Percentiles rank a stretch among this genome's conserved stretches.
These are phyloP conservation scores for Stratiomys singularior DNA, from an alignment of 2,888 invertebrate genomes.

Conservation along the genomic window DNA sequence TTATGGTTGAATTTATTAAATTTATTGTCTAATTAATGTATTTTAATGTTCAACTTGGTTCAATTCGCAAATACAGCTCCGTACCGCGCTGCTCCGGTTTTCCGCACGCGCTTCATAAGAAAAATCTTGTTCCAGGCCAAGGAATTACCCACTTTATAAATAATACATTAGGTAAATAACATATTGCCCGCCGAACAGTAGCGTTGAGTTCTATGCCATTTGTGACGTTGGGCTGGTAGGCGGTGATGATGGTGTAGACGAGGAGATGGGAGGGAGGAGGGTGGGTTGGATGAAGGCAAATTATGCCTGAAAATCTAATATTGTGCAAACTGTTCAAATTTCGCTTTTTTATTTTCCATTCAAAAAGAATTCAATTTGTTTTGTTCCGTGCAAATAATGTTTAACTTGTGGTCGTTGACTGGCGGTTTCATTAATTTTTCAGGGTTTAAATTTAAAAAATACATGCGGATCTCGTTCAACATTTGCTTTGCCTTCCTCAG, in stretches of 20 bases:
- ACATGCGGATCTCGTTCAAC: neutral
- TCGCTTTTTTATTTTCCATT: neutral
- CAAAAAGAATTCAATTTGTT: conserved; percentile 6
- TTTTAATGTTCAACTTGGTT: too few species aligned
- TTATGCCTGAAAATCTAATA: neutral
- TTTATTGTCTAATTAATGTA: too few species aligned
- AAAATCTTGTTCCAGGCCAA: conserved; percentile 22
- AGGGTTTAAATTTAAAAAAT: too few species aligned
- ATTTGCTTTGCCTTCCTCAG: neutral
- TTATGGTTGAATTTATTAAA: too few species aligned
- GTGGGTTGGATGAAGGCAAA: neutral
- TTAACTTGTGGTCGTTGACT: neutral
- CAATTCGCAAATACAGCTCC: too few species aligned
- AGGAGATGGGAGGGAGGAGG: neutral
- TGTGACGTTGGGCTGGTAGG: neutral
- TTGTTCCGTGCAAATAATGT: neutral
- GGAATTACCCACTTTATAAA: conserved; percentile 33
- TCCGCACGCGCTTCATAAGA: neutral
- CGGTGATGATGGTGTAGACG: too few species aligned
- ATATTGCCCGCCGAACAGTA: neutral
- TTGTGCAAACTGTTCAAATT: conserved; percentile 1
- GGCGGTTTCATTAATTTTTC: too few species aligned
- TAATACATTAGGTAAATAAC: conserved; percentile 14
- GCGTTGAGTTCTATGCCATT: neutral
- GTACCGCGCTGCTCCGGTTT: neutral